phyloP scores from a whole-genome alignment of 53 echinoderm and acorn worm species.

The Temnopleurus reevesii region DNA sequence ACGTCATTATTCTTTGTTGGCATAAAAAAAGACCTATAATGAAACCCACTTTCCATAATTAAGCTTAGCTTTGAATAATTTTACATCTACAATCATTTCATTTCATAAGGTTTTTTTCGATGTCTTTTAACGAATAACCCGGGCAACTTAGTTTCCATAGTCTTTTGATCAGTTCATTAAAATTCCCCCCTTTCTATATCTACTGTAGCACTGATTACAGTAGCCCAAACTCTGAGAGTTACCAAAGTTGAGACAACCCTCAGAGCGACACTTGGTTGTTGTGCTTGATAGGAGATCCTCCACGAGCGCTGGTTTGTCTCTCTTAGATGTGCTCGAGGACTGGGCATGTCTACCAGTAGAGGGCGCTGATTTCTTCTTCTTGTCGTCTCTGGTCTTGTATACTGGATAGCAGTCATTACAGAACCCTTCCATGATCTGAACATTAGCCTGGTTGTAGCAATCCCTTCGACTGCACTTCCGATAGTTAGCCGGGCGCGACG shows the following conservation, averaged over 20 bases:
- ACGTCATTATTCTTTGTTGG: no score
- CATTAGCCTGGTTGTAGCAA: conserved; percentile 69
- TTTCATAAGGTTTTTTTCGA: no score
- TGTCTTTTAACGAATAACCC: no score
- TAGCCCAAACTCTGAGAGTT: conserved; percentile 73
- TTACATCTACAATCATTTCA: no score
- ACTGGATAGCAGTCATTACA: conserved; percentile 73
- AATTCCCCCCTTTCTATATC: no score
- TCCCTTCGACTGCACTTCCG: conserved; percentile 38
- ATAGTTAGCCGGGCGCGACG: conserved; percentile 24
- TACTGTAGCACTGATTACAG: conserved; percentile 85
- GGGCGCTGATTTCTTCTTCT: background rate
- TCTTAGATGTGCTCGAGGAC: conserved; percentile 8
- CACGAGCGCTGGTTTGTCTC: background rate
- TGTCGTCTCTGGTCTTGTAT: conserved; percentile 33
- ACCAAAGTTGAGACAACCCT: conserved; percentile 63
- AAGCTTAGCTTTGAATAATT: no score
- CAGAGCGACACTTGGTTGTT: conserved; percentile 12
- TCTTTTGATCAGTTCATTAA: no score
- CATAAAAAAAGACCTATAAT: no score
- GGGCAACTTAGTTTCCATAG: no score
- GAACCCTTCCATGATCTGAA: conserved; percentile 72
- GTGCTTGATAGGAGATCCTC: background rate
- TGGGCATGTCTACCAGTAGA: background rate
- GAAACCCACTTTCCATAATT: no score